Conservation (phyloP, 2,888 invertebrate genomes). For the Tethea ocularis region DNA sequence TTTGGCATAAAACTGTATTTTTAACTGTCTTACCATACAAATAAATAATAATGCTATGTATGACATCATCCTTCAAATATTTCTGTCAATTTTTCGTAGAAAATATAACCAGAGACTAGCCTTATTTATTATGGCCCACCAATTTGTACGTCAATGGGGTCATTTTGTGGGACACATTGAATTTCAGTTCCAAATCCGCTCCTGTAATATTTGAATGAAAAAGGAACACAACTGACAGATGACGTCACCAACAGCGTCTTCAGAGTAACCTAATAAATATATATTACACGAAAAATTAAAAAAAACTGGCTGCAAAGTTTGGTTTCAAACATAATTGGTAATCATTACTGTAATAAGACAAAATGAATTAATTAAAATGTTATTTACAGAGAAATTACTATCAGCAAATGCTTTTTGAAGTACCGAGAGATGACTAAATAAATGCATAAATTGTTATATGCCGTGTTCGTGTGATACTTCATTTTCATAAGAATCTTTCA, state of each 20-base stretch:
- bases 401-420: conserved; percentile 29
- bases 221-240: background rate
- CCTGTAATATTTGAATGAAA: background rate
- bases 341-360: conserved; percentile 20
- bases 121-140: too few relatives aligned
- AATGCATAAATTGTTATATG: too few relatives aligned
- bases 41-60: conserved; percentile 19
- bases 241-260: background rate
- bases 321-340: conserved; percentile 58
- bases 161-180: too few relatives aligned
- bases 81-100: background rate
- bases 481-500: too few relatives aligned
- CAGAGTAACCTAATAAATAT: background rate
- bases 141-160: too few relatives aligned
- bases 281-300: conserved; percentile 13
- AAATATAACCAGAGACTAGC: background rate
- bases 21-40: conserved; percentile 30
- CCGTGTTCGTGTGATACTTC: too few relatives aligned
- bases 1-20: conserved; percentile 64
- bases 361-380: conserved; percentile 47
- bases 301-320: conserved; percentile 70
- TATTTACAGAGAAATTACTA: conserved; percentile 16
- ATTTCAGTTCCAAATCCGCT: too few relatives aligned
- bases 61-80: background rate
- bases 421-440: too few relatives aligned